Base-by-base conservation (phyloP, 2,888 invertebrate species). In the Limulus polyphemus region DNA sequence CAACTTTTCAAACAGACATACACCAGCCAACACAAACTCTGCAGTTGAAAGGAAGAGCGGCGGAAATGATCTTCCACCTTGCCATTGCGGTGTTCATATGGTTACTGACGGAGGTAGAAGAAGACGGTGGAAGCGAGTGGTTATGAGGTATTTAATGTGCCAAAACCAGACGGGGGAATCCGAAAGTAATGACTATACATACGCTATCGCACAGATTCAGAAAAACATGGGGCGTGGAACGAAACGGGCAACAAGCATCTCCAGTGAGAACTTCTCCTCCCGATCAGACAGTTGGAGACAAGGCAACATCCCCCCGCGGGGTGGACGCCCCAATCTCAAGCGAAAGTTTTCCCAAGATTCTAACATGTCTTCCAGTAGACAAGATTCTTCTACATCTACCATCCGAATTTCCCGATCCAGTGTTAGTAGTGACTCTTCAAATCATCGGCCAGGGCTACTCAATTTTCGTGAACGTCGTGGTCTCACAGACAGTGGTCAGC, bases 331-430 rank as follows among this genome's bases (percentile, higher is more conserved):
- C 81, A 65, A 90, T 59, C 81, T 90, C 68, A 87, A 63, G 11
- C 81, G 91, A 59, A 92, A 92, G 78, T 89, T 91, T 0, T 90
- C 90, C 12, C 91, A 92, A 76, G 92, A 93, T 75, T 92, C 92
- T 9, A 92, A 90, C 77, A 78, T 92, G 69, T 90, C 90, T 56
- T 90, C 88, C 71, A 91, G 90, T 32, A 81, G 92, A 59, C 92
- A 92, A 77, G 92, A 93, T 77, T 92, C 91, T 13, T 90, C 90
- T 0, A 92, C 92, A 16, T 88, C 89, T 71, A 90, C 91, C 61
- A 92, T 91, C 85, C 81, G 91, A 65, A 83, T 90, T 72, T 90
- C 91, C 11, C 81, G 91, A 59, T 90, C 90, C 56, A 90, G 87
- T 73, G 86, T 85, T 62, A 81, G 83, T 47, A 81, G 86, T 72